Evolutionary conservation across 2,888 invertebrate species (phyloP).

Genomic region (Rhagonycha fulva): DNA sequence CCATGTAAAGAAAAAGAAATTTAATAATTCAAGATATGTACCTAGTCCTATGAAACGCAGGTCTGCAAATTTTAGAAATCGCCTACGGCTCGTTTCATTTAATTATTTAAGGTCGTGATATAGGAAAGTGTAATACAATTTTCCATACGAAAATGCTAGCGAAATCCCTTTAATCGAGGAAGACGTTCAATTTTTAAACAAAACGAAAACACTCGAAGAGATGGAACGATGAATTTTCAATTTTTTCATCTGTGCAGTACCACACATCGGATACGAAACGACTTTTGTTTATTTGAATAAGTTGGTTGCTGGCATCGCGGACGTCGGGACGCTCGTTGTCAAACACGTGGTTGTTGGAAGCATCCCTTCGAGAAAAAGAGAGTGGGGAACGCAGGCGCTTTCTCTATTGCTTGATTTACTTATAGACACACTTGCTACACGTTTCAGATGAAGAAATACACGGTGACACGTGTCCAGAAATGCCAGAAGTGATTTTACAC

Average conservation of each 20-base stretch:
- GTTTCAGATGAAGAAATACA: constrained; percentile 36
- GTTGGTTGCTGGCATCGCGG: not conserved
- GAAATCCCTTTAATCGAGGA: not conserved
- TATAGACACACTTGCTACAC: constrained; percentile 39
- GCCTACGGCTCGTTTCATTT: too few relatives aligned
- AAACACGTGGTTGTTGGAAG: constrained; percentile 34
- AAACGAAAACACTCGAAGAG: not conserved
- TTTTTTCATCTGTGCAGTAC: not conserved
- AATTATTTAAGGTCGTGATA: too few relatives aligned
- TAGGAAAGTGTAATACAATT: too few relatives aligned
- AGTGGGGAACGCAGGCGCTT: constrained; percentile 45
- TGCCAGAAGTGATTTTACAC: constrained; percentile 28
- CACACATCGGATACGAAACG: too few relatives aligned
- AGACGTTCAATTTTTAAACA: not conserved
- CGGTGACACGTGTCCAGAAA: constrained; percentile 23
- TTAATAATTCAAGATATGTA: too few relatives aligned
- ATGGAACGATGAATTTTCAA: not conserved
- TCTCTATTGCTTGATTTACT: constrained; percentile 43
- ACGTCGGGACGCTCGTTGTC: constrained; percentile 11
- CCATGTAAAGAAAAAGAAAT: too few relatives aligned
- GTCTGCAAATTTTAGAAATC: too few relatives aligned
- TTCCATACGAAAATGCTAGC: too few relatives aligned
- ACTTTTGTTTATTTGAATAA: not conserved
- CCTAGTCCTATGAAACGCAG: too few relatives aligned
- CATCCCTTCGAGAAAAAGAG: constrained; percentile 45